phyloP scores from a whole-genome alignment of 2,797 vertebrate genomes.

The Buphagus erythrorhynchus region DNA sequence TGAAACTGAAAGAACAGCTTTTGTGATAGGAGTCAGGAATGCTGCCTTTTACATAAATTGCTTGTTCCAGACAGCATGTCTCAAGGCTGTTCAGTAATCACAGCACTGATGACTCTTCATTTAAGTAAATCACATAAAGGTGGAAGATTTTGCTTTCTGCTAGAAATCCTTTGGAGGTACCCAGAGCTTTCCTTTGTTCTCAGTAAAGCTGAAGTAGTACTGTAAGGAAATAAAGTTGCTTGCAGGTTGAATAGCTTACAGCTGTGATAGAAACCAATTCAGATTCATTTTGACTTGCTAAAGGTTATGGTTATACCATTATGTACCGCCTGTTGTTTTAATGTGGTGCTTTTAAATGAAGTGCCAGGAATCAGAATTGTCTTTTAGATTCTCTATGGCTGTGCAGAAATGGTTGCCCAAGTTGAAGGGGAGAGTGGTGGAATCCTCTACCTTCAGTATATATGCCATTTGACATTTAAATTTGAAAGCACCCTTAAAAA shows the following conservation, averaged over 20 bases:
- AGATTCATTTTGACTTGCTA: not conserved
- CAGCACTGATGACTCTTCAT: not conserved
- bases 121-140: not conserved
- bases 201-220: not conserved
- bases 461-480: not conserved
- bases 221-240: not conserved
- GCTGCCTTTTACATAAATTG: not conserved
- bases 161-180: not conserved
- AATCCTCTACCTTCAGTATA: not conserved
- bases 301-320: not conserved
- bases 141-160: not conserved
- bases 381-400: not conserved
- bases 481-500: not conserved
- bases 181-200: not conserved
- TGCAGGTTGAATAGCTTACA: not conserved
- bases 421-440: not conserved
- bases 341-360: not conserved
- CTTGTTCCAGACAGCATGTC: not conserved
- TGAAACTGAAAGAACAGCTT: not conserved
- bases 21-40: not conserved
- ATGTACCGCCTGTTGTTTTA: not conserved
- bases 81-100: not conserved
- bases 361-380: not conserved
- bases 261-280: not conserved
- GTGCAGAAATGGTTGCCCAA: not conserved